phyloP scores from a whole-genome alignment of 92 coral and sea anemone species.

The Blastomussa wellsi region DNA sequence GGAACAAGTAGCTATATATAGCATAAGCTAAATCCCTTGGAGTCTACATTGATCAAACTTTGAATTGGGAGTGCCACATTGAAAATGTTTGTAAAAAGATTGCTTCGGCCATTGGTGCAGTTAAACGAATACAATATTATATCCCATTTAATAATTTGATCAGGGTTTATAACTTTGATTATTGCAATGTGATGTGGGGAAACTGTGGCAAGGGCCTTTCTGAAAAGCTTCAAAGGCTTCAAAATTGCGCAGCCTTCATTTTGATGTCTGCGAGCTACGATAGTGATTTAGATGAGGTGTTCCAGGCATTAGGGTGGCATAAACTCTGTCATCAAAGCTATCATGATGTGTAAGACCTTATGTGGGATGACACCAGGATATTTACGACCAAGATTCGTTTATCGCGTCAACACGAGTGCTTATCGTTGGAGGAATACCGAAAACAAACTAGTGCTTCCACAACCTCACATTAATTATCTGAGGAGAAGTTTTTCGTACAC shows the following conservation, averaged over 20 bases:
- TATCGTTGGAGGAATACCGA: conserved; percentile 2
- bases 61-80: too few species aligned
- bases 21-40: too few species aligned
- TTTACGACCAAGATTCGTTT: conserved; percentile 2
- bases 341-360: conserved; percentile 8
- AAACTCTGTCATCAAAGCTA: conserved; percentile 10
- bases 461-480: conserved; percentile 4
- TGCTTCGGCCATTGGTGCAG: too few species aligned
- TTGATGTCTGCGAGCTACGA: conserved; percentile 1
- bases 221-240: too few species aligned
- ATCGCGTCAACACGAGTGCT: background rate
- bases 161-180: too few species aligned
- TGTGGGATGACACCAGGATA: conserved; percentile 13
- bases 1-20: too few species aligned
- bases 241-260: background rate
- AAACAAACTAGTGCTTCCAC: conserved; percentile 12
- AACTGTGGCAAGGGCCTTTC: too few species aligned
- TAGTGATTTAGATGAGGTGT: background rate
- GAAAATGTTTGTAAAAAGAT: too few species aligned
- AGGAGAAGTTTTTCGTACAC: conserved; percentile 2
- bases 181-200: too few species aligned
- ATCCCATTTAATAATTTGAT: too few species aligned
- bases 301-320: conserved; percentile 11
- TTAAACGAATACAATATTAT: too few species aligned
- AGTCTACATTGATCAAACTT: too few species aligned